Evolutionary conservation across 1,140 invertebrate genomes (phyloP).

Genomic region (Hermetia illucens): DNA sequence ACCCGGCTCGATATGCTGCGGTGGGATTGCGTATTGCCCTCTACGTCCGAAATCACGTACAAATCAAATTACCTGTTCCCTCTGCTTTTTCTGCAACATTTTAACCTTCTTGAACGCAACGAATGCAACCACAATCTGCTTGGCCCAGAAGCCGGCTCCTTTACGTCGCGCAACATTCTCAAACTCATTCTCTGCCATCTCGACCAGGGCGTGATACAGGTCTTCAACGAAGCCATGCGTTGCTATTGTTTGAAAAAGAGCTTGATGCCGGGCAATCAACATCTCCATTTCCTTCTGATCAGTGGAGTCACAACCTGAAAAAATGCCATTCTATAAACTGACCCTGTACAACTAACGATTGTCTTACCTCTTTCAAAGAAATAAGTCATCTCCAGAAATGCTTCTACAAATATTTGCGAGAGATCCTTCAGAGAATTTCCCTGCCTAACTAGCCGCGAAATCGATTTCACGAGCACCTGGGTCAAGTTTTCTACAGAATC

Average conservation of each 20-base stretch:
- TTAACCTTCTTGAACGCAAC: constrained; percentile 19
- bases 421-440: constrained; percentile 14
- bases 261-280: constrained; percentile 14
- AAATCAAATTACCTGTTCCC: constrained; percentile 15
- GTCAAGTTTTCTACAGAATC: neutral
- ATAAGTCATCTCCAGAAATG: constrained; percentile 18
- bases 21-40: too few species aligned
- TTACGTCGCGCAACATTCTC: constrained; percentile 5
- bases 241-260: constrained; percentile 18
- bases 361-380: constrained; percentile 16
- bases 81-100: constrained; percentile 20
- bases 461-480: constrained; percentile 7
- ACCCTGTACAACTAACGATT: neutral
- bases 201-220: constrained; percentile 17
- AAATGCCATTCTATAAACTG: neutral
- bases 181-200: constrained; percentile 15
- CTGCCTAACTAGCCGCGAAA: constrained; percentile 11
- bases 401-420: constrained; percentile 12
- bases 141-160: constrained; percentile 23
- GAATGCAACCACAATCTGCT: constrained; percentile 17
- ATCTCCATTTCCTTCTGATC: neutral
- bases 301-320: neutral
- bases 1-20: neutral
- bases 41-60: neutral
- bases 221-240: constrained; percentile 18